These are phyloP conservation scores for Zoanthus gigantus DNA, from an alignment of 92 coral and sea anemone genomes.

Conservation along the genomic window DNA sequence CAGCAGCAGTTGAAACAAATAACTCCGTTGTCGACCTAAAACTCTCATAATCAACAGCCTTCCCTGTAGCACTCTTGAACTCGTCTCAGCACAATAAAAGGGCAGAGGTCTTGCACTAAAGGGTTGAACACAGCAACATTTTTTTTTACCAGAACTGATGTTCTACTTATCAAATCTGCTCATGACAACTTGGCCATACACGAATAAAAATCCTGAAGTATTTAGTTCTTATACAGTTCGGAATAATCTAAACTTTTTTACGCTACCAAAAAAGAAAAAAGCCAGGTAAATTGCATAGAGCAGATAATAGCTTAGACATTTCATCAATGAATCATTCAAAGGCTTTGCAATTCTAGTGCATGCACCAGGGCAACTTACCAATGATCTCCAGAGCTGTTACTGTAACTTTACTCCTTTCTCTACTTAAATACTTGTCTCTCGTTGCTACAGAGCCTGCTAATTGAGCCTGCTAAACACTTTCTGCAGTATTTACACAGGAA, in stretches of 20 bases:
- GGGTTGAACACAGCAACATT: not conserved
- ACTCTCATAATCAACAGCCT: conserved; percentile 26
- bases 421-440: not conserved
- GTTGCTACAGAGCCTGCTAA: not conserved
- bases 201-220: not conserved
- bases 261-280: no score
- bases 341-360: no score
- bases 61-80: conserved; percentile 40
- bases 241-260: not conserved
- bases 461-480: not conserved
- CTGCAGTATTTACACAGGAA: conserved; percentile 20
- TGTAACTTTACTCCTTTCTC: not conserved
- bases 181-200: not conserved
- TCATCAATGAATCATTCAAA: no score
- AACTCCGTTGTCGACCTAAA: conserved; percentile 48
- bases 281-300: conserved; percentile 12
- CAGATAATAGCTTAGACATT: not conserved
- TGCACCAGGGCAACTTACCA: no score
- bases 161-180: not conserved
- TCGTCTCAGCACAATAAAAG: not conserved
- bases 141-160: not conserved
- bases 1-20: conserved; percentile 16
- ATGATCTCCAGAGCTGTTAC: no score
- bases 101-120: not conserved
- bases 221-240: not conserved